These are phyloP conservation scores for Addax nasomaculatus DNA, from an alignment of 2,113 vertebrate species.

Conservation along the genomic window DNA sequence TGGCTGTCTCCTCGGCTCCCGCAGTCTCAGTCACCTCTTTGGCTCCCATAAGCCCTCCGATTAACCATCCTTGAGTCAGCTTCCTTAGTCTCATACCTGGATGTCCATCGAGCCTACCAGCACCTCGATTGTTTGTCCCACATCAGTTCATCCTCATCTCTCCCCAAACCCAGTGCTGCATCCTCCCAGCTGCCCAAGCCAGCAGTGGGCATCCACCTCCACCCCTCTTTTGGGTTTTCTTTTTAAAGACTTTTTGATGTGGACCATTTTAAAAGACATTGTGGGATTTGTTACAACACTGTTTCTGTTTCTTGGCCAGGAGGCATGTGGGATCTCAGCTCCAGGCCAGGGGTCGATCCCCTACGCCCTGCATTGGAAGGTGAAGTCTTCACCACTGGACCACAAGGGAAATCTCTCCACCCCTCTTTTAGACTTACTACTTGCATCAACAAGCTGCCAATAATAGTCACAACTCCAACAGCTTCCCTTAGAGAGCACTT, in stretches of 20 bases:
- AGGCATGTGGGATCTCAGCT: neutral
- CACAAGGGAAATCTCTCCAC: neutral
- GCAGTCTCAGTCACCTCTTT: neutral
- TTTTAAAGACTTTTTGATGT: neutral
- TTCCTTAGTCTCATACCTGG: neutral
- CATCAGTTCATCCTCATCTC: neutral
- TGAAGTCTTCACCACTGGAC: neutral
- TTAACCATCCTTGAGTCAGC: neutral
- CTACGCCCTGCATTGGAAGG: neutral
- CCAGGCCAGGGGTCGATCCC: neutral
- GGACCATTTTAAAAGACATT: neutral
- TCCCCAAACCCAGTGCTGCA: neutral
- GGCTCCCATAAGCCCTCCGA: neutral
- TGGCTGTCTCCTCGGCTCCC: neutral
- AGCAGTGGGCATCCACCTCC: neutral
- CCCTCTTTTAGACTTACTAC: neutral
- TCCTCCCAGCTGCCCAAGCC: neutral
- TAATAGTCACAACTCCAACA: neutral
- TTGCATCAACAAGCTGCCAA: neutral
- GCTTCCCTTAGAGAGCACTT: neutral
- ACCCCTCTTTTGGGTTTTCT: neutral
- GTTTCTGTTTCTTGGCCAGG: neutral
- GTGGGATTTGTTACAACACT: neutral
- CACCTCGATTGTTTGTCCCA: neutral
- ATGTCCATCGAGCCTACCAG: no score